Evolutionary conservation across 23 tunicate species (phyloP), one percentile per base, ranked within the genome.

Genomic region (Halocynthia roretzi): DNA sequence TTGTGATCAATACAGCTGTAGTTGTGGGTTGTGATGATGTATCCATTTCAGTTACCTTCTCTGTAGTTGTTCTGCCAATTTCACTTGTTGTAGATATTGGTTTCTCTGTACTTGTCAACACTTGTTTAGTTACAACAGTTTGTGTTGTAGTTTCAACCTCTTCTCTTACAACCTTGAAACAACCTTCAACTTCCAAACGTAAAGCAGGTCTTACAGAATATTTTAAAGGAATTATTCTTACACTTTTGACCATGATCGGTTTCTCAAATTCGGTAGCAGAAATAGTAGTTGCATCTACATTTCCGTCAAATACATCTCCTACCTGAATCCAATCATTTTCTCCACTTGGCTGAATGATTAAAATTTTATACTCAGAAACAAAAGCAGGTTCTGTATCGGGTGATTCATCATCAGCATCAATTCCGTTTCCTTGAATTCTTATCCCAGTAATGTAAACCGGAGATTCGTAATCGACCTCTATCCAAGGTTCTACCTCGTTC

Each of bases 381-480:
- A 31, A 70, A 44, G 21, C 31, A n/a, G n/a, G n/a, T n/a, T n/a
- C n/a, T n/a, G n/a, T n/a, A n/a, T n/a, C n/a, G n/a, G n/a, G n/a
- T n/a, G n/a, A n/a, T n/a, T n/a, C n/a, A n/a, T n/a, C n/a, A n/a
- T n/a, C n/a, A n/a, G n/a, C 82, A 7, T 83, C 95, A 56, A 77
- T 77, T 8, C 58, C 71, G 11, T 85, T 87, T 9, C 87, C 95
- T 57, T 88, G 95, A n/a, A 87, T 88, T 5, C 75, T 50, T 8
- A 88, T 79, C 6, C 82, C 85, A 6, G 95, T 88, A 21, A 88
- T 74, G 23, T 58, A 62, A 8, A 78, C 83, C 11, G 67, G 80
- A n/a, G 75, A n/a, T 5, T 75, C 85, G 56, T 77, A 83, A 60
- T 71, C 66, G 2, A 88, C 84, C 60, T 88, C 95, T 55, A 88